Evolutionary conservation across 2,797 vertebrate species (phyloP).

Genomic region (Enteromius anoplus): DNA sequence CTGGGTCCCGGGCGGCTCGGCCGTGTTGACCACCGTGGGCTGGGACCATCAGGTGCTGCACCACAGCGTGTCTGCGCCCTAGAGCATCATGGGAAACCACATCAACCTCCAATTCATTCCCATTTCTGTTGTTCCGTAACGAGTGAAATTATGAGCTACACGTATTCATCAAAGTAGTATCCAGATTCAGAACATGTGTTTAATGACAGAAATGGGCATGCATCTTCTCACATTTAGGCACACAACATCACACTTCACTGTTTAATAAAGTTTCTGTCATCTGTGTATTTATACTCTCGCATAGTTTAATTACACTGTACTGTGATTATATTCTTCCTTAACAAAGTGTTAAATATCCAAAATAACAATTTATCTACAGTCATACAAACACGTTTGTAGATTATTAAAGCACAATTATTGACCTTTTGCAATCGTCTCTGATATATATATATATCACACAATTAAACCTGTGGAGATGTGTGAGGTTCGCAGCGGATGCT

Average conservation of each 20-base stretch:
- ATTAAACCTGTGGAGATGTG: not conserved
- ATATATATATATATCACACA: not conserved
- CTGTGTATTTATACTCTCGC: not conserved
- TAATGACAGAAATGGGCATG: not conserved
- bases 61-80: slow-evolving; percentile 74
- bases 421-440: not conserved
- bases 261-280: slow-evolving; percentile 1
- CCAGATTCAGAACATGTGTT: not conserved
- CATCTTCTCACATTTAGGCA: not conserved
- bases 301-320: not conserved
- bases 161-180: not conserved
- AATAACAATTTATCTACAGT: not conserved
- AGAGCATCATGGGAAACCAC: slow-evolving; percentile 32
- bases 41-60: slow-evolving; percentile 97
- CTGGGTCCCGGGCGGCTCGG: slow-evolving; percentile 84
- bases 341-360: slow-evolving; percentile 1
- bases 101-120: not conserved
- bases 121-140: not conserved
- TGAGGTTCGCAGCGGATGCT: not conserved
- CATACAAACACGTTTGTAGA: not conserved
- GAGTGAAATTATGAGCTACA: not conserved
- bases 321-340: not conserved
- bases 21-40: slow-evolving; percentile 87
- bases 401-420: not conserved
- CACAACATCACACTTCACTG: not conserved